Base-by-base conservation (phyloP, 2,888 invertebrate genomes). In the Rhagophthalmus giganteus region DNA sequence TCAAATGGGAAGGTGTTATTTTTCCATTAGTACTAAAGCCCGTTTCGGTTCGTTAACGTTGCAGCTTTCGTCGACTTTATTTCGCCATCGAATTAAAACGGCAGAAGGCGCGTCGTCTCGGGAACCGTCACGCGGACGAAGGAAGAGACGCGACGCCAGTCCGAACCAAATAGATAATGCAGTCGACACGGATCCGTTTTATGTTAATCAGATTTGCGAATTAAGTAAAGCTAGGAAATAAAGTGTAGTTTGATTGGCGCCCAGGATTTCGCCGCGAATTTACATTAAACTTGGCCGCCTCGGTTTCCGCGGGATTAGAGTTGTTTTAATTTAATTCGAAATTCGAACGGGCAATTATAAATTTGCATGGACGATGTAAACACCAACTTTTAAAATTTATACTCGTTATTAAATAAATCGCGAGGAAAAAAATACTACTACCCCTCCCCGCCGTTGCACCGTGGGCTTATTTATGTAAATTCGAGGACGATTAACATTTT, bases 241-340 rank as follows among this genome's bases (percentile, higher is more conserved):
- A 51, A 51, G 51, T 45, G 51, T 35, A 51, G 51, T 51, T 51
- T 51, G 51, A 51, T 51, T 51, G 51, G 45, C 44, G 44, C 38
- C 38, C 34, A 35, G 51, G 51, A 46, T 40, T 51, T 51, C 27
- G 13, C 45, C 30, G n/a, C n/a, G 39, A 51, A 45, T 45, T 45
- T 44, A 45, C 51, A 51, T 51, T 51, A 27, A 38, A 51, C 40
- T 46, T 40, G 34, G 45, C 25, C n/a, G 51, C 51, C 40, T 51
- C 51, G 45, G 44, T 51, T 45, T 51, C 32, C 38, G n/a, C n/a
- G 26, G 37, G 35, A 51, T 38, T 35, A 45, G 35, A 46, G 39
- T 51, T 45, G 40, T 51, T 51, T 50, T 45, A 50, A 45, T 50
- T 50, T 50, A 44, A 50, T 50, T 44, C 50, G 13, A 26, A 33